Evolutionary conservation across 1,140 invertebrate species (phyloP), one percentile per base, ranked within the genome.

Genomic region (Ephestia elutella): DNA sequence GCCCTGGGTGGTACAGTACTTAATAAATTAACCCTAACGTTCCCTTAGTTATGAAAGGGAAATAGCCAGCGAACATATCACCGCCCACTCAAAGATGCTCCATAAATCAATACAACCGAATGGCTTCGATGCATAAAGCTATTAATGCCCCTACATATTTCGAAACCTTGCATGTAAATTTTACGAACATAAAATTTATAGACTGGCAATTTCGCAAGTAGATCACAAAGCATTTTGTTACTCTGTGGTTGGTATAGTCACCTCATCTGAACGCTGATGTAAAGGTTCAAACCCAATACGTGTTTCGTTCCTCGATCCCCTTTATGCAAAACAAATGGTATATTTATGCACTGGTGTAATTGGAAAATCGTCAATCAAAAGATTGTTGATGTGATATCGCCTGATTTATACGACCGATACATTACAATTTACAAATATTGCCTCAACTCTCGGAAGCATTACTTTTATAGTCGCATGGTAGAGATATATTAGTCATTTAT

Each of bases 301-400:
- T 64, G 60, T 75, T 67, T 50, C 57, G 55, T 54, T 68, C 55
- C 62, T 48, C 55, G 55, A 56, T 68, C 57, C 62, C 64, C 71
- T 70, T 65, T 71, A 80, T 73, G 72, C 66, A 69, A 74, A 75
- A 69, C 64, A 74, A 79, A 84, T 80, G 72, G 63, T 62, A 80
- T 75, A 79, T 78, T 80, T 80, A 81, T 83, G 68, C 70, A 76
- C 59, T 54, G 65, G 35, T 53, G 66, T 75, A 78, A 78, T 79
- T 65, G 71, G 65, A 71, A 80, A 70, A 75, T 77, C 71, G 72
- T 79, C 73, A 75, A 80, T 80, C 70, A 75, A 72, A 56, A 71
- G 63, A 65, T 68, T 49, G 54, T 65, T 63, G 44, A 57, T 60
- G 53, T 70, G 67, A 80, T 80, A 69, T 56, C 49, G 57, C 64